Conservation (phyloP, 1,140 invertebrate species). For the Drosophila parvula region DNA sequence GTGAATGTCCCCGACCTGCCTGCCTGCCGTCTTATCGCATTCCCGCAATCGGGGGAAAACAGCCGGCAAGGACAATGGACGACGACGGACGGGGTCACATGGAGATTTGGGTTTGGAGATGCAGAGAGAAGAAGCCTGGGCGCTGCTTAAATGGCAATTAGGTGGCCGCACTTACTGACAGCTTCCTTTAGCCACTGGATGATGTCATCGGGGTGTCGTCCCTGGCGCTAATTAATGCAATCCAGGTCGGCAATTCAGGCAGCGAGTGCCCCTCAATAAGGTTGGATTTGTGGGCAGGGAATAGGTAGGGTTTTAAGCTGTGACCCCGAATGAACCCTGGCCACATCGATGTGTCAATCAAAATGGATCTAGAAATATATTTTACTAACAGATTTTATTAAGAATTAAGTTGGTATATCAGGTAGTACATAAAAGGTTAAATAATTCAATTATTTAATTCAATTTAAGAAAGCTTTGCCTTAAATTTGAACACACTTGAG, state of each 20-base stretch:
- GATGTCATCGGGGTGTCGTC: slow-evolving; percentile 29
- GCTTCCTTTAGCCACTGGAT: slow-evolving; percentile 25
- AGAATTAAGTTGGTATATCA: too few species aligned
- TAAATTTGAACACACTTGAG: too few species aligned
- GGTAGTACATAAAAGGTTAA: too few species aligned
- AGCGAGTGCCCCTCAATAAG: not conserved
- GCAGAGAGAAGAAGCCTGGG: too few species aligned
- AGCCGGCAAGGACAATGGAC: slow-evolving; percentile 12
- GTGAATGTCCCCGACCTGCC: slow-evolving; percentile 28
- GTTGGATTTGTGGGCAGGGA: not conserved
- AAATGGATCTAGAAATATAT: too few species aligned
- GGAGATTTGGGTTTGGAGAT: not conserved
- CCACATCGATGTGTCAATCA: too few species aligned
- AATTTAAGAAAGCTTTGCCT: too few species aligned
- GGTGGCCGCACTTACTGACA: slow-evolving; percentile 37
- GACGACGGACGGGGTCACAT: not conserved
- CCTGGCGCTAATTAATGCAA: slow-evolving; percentile 56
- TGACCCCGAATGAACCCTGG: too few species aligned
- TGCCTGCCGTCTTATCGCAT: slow-evolving; percentile 49
- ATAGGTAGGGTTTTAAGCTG: not conserved
- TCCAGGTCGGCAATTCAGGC: slow-evolving; percentile 1
- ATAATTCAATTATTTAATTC: too few species aligned
- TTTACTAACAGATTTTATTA: too few species aligned
- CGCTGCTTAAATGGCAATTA: slow-evolving; percentile 53
- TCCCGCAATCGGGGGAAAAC: slow-evolving; percentile 20